These are phyloP conservation scores for Cephus sareptanus DNA, from an alignment of 2,888 invertebrate genomes.

Conservation along the genomic window DNA sequence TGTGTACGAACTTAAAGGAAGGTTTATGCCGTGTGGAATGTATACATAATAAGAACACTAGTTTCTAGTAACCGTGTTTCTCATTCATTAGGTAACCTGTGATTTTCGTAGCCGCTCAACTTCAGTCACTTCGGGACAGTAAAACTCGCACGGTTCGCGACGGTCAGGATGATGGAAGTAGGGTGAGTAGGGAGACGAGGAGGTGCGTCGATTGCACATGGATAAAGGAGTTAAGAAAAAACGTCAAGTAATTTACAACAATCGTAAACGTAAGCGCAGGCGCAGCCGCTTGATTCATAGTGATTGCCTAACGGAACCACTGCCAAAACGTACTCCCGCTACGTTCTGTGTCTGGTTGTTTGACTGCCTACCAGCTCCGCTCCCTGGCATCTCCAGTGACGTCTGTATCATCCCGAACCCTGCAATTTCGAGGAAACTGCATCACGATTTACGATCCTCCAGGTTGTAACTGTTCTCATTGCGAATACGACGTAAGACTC, in stretches of 20 bases:
- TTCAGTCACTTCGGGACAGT: not conserved
- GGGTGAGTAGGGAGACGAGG: not conserved
- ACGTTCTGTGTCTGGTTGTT: not conserved
- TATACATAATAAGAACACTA: no score
- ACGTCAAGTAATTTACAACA: conserved; percentile 48
- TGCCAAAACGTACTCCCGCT: conserved; percentile 43
- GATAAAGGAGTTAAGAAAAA: conserved; percentile 20
- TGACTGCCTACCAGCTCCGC: not conserved
- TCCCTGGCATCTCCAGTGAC: conserved; percentile 6
- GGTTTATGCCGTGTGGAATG: no score
- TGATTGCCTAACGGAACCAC: conserved; percentile 52
- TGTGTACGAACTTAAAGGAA: no score
- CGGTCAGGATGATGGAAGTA: not conserved
- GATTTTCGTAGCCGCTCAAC: not conserved
- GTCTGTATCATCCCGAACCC: conserved; percentile 6
- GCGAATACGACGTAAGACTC: no score
- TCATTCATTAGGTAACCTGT: not conserved
- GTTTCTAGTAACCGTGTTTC: no score
- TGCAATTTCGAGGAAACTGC: no score
- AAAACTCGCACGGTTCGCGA: not conserved
- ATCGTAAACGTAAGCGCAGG: conserved; percentile 47
- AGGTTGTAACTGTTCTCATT: no score
- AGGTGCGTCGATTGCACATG: not conserved
- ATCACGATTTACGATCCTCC: no score
- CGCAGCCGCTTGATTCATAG: conserved; percentile 46